phyloP scores from a whole-genome alignment of 1,140 invertebrate species.

The Triops cancriformis region DNA sequence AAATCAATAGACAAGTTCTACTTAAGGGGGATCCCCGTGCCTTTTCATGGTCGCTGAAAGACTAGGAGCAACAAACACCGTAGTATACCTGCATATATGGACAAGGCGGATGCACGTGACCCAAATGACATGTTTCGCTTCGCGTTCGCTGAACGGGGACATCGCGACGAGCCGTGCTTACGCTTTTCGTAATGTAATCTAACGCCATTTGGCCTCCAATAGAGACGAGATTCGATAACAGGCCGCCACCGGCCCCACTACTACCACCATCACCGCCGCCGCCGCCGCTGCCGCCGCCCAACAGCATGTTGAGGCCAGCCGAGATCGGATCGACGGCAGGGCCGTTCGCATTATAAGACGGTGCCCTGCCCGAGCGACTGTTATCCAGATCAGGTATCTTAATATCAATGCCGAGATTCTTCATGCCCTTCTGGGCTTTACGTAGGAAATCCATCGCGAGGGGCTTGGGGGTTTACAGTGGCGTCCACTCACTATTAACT shows the following conservation, averaged over 20 bases:
- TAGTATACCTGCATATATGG: not conserved
- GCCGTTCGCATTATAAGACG: not conserved
- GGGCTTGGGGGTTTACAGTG: not conserved
- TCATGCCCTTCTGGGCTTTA: not conserved
- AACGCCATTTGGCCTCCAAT: not conserved
- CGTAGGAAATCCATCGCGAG: not conserved
- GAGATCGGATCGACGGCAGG: not conserved
- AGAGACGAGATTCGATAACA: not conserved
- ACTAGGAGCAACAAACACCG: not conserved
- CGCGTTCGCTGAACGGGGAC: not conserved
- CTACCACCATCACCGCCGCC: no score
- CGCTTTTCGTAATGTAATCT: not conserved
- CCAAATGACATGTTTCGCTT: not conserved
- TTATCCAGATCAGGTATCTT: not conserved
- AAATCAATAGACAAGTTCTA: no score
- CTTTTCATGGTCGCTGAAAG: no score
- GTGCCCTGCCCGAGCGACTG: not conserved
- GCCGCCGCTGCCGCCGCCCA: no score
- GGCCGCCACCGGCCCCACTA: not conserved
- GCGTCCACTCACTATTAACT: not conserved
- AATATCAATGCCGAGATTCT: not conserved
- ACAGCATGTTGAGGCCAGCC: not conserved
- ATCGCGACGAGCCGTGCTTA: not conserved
- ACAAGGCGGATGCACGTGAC: not conserved
- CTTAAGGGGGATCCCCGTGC: no score